Conservation (phyloP, 2,113 vertebrate genomes). For the Eonycteris spelaea region DNA sequence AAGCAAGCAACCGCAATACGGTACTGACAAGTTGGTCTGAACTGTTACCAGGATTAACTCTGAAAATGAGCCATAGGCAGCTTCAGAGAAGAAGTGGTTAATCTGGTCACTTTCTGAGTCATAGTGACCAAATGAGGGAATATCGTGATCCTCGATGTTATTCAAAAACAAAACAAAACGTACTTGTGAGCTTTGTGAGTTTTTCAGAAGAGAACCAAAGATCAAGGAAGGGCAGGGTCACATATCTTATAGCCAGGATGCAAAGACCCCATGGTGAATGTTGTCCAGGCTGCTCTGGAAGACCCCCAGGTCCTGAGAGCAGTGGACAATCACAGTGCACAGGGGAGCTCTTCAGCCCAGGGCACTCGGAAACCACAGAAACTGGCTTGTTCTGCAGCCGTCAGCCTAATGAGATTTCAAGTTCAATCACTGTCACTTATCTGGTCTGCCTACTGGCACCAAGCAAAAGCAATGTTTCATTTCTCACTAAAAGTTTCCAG, state of each 20-base stretch:
- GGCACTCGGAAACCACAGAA: neutral
- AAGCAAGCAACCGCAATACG: neutral
- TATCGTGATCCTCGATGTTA: neutral
- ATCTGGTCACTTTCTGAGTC: neutral
- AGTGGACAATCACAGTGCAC: neutral
- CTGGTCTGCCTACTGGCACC: neutral
- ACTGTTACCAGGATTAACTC: neutral
- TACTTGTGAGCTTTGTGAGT: neutral
- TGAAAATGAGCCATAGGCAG: neutral
- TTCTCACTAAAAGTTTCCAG: conserved; percentile 34
- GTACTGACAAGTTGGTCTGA: neutral
- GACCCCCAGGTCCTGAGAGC: neutral
- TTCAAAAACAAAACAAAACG: conserved; percentile 26
- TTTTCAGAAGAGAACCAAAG: neutral
- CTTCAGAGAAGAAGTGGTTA: neutral
- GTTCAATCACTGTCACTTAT: conserved; percentile 10
- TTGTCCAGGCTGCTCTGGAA: neutral
- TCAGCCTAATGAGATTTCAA: conserved; percentile 21
- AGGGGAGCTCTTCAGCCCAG: neutral
- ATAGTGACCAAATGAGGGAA: neutral
- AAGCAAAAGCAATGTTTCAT: neutral
- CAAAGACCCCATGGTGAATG: neutral
- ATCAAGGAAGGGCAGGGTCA: neutral
- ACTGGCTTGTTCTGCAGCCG: neutral
- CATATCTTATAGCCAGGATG: neutral